Evolutionary conservation across 2,113 vertebrate genomes (phyloP).

Genomic region (Balaeniceps rex): DNA sequence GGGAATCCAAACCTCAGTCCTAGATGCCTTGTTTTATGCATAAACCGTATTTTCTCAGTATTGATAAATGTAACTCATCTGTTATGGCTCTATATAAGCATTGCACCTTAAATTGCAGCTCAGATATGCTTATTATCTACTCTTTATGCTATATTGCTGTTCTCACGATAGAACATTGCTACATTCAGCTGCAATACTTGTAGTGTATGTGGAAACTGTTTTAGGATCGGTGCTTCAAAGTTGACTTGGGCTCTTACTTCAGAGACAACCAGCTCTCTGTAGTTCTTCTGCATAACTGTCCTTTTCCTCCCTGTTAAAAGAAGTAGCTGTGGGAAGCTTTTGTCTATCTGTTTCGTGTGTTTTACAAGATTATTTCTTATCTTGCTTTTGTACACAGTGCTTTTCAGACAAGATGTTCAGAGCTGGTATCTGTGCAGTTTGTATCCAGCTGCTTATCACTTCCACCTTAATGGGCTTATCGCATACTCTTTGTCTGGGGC

Average conservation of each 20-base stretch:
- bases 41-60: background rate
- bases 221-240: background rate
- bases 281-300: background rate
- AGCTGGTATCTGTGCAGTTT: slow-evolving; percentile 20
- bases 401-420: slow-evolving; percentile 9
- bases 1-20: background rate
- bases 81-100: background rate
- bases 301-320: background rate
- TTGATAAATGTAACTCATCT: background rate
- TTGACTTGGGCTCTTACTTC: background rate
- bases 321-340: background rate
- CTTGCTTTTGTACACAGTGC: background rate
- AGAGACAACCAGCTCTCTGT: background rate
- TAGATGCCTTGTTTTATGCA: background rate
- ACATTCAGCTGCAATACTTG: background rate
- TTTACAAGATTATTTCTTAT: slow-evolving; percentile 39
- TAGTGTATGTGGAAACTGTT: background rate
- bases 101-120: background rate
- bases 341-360: slow-evolving; percentile 27
- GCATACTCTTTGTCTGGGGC: background rate
- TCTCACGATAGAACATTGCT: background rate
- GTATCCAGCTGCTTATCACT: slow-evolving; percentile 4
- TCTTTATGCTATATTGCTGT: background rate
- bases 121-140: background rate
- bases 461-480: slow-evolving; percentile 19